These are phyloP conservation scores for Atta texana DNA, from an alignment of 1,140 invertebrate species.

Conservation along the genomic window DNA sequence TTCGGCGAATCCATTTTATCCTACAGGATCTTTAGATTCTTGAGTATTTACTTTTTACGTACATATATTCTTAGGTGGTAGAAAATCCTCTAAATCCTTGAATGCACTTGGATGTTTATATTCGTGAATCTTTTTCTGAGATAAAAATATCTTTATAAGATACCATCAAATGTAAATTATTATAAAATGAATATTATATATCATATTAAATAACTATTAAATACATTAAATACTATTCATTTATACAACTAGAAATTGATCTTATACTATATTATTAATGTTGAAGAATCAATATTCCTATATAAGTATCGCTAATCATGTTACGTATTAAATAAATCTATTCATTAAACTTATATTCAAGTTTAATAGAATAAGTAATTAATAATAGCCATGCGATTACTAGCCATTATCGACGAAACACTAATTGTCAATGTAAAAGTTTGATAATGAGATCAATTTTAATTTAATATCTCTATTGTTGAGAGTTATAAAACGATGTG, in stretches of 20 bases:
- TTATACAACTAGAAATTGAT: not conserved
- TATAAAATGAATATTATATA: not conserved
- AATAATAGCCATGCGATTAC: not conserved
- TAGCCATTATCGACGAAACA: not conserved
- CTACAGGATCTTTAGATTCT: too few relatives aligned
- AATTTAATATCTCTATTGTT: not conserved
- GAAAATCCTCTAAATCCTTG: too few relatives aligned
- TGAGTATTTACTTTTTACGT: too few relatives aligned
- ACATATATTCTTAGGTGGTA: too few relatives aligned
- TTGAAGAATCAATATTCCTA: not conserved
- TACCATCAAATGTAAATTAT: too few relatives aligned
- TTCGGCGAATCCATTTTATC: too few relatives aligned
- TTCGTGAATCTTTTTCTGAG: too few relatives aligned
- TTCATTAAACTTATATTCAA: not conserved
- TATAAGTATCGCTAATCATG: not conserved
- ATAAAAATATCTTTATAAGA: too few relatives aligned
- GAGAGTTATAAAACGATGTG: not conserved
- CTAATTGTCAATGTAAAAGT: not conserved
- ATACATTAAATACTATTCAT: too few relatives aligned
- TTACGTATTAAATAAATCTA: not conserved
- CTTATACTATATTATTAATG: not conserved
- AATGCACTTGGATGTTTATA: too few relatives aligned
- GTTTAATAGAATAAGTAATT: slow-evolving; percentile 1
- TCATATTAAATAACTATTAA: not conserved
- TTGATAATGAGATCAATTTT: not conserved